Evolutionary conservation across 2,888 invertebrate species (phyloP).

Genomic region (Phengaris alcon): DNA sequence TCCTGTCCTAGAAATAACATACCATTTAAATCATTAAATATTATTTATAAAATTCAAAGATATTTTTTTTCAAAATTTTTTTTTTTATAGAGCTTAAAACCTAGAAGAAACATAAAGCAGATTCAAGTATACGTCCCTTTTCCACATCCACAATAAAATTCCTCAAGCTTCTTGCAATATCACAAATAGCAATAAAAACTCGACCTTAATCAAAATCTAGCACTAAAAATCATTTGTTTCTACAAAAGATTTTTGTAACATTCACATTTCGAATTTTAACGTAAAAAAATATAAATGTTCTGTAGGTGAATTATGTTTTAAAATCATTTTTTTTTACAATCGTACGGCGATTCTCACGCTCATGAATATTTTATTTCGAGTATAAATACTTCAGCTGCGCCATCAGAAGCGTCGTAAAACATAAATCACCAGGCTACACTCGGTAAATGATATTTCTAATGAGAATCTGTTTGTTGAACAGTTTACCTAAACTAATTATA

Average conservation of each 20-base stretch:
- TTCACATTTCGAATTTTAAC: not conserved
- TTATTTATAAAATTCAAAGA: too few species aligned
- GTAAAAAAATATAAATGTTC: constrained; percentile 19
- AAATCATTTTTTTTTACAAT: constrained; percentile 5
- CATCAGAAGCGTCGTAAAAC: not conserved
- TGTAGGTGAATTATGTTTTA: constrained; percentile 8
- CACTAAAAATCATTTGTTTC: not conserved
- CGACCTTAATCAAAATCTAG: not conserved
- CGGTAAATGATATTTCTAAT: not conserved
- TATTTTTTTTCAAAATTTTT: too few species aligned
- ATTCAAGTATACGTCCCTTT: too few species aligned
- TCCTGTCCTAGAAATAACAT: too few species aligned
- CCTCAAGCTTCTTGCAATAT: not conserved
- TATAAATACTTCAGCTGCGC: constrained; percentile 25
- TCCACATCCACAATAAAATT: not conserved
- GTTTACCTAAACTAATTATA: too few species aligned
- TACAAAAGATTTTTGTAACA: constrained; percentile 3
- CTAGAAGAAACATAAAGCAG: too few species aligned
- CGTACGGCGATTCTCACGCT: constrained; percentile 21
- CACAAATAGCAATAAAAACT: not conserved
- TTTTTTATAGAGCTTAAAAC: too few species aligned
- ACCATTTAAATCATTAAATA: too few species aligned
- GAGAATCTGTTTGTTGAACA: not conserved
- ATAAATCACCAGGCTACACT: constrained; percentile 7
- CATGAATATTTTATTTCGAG: not conserved